These are phyloP conservation scores for Eptatretus burgeri DNA, from an alignment of 2,113 vertebrate species.

Conservation along the genomic window DNA sequence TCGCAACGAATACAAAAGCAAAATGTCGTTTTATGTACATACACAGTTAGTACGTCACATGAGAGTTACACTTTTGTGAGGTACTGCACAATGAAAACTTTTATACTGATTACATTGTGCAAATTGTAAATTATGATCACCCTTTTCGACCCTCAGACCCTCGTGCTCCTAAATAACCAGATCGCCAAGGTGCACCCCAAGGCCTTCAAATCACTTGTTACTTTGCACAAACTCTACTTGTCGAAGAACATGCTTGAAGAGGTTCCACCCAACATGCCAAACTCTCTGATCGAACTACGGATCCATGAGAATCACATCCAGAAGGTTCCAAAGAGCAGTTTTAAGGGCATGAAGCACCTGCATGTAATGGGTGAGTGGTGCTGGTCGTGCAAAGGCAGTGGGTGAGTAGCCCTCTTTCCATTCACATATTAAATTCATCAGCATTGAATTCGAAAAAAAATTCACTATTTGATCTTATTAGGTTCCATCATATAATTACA, in stretches of 20 bases:
- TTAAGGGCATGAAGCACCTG: constrained; percentile 52
- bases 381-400: constrained; percentile 5
- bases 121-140: too few relatives aligned
- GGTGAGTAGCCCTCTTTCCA: background rate
- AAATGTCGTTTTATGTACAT: background rate
- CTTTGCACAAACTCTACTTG: constrained; percentile 45
- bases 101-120: background rate
- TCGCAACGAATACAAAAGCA: too few relatives aligned
- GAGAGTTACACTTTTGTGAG: background rate
- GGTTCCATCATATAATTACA: too few relatives aligned
- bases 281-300: constrained; percentile 46
- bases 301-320: constrained; percentile 73
- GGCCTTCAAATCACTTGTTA: constrained; percentile 47
- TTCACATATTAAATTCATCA: too few relatives aligned
- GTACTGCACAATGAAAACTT: background rate
- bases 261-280: constrained; percentile 55
- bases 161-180: constrained; percentile 81
- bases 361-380: constrained; percentile 63
- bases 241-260: constrained; percentile 64
- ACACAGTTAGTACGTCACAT: background rate
- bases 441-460: background rate
- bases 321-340: constrained; percentile 43
- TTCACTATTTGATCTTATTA: background rate
- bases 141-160: constrained; percentile 22
- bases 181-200: constrained; percentile 67